Evolutionary conservation across 2,113 vertebrate genomes (phyloP).

Genomic region (Mixornis gularis): DNA sequence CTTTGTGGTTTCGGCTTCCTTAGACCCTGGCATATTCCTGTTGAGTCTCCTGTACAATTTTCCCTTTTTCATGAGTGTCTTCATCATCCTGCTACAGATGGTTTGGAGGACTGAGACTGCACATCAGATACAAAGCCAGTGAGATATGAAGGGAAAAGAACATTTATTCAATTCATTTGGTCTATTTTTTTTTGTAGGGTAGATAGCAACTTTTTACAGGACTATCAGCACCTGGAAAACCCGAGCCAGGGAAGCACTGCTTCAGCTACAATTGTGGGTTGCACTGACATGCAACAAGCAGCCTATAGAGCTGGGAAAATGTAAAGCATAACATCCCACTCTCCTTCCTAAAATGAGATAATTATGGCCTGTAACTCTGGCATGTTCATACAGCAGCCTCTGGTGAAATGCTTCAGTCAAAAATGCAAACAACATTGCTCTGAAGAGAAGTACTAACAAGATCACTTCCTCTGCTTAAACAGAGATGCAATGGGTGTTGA

Average conservation of each 20-base stretch:
- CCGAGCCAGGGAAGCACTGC: rapidly evolving
- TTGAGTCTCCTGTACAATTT: not conserved
- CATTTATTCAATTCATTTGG: not conserved
- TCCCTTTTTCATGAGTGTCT: not conserved
- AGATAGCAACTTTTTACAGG: not conserved
- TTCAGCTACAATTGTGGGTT: not conserved
- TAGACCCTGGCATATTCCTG: not conserved
- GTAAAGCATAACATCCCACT: not conserved
- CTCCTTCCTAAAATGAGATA: not conserved
- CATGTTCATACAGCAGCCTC: not conserved
- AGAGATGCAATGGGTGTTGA: not conserved
- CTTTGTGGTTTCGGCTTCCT: not conserved
- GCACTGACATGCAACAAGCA: not conserved
- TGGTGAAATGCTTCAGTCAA: not conserved
- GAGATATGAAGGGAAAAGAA: not conserved
- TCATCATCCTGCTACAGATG: not conserved
- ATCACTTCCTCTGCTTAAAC: not conserved
- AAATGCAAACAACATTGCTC: not conserved
- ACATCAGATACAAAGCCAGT: not conserved
- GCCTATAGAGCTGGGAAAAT: not conserved
- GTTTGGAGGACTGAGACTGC: not conserved
- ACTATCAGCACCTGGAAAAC: not conserved
- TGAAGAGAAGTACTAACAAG: not conserved
- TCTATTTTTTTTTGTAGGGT: not conserved
- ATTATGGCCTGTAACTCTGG: not conserved